Conservation (phyloP, 1,140 invertebrate species). For the Musca vetustissima region DNA sequence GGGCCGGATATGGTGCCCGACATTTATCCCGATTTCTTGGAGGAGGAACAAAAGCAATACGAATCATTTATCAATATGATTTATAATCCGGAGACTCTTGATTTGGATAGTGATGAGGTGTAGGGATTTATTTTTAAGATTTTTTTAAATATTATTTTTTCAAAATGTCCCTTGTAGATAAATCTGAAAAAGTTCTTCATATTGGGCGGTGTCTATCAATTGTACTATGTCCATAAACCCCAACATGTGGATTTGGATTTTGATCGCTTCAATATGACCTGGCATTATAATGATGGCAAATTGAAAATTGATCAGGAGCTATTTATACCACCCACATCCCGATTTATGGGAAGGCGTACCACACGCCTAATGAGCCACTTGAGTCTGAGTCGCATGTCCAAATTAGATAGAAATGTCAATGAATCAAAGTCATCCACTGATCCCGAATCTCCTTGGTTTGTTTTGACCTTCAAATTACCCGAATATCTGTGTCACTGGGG, state of each 20-base stretch:
- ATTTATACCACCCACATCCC: neutral
- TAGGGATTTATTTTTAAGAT: neutral
- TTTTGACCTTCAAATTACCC: conserved; percentile 36
- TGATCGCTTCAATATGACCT: conserved; percentile 37
- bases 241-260: conserved; percentile 35
- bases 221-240: conserved; percentile 37
- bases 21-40: conserved; percentile 29
- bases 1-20: conserved; percentile 36
- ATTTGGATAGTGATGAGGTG: conserved; percentile 36
- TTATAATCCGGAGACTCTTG: conserved; percentile 36
- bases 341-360: neutral
- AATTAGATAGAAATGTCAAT: neutral
- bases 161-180: no score
- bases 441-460: conserved; percentile 2
- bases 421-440: neutral
- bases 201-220: conserved; percentile 41
- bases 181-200: conserved; percentile 42
- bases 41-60: conserved; percentile 37
- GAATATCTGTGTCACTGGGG: conserved; percentile 41
- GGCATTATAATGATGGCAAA: conserved; percentile 38
- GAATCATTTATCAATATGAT: conserved; percentile 33
- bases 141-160: neutral
- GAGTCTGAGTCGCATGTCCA: neutral
- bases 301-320: conserved; percentile 32
- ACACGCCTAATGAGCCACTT: neutral